Percentiles rank a stretch among this genome's conserved stretches.
Evolutionary conservation across 1,140 invertebrate genomes (phyloP).

Genomic region (Goniozus legneri): DNA sequence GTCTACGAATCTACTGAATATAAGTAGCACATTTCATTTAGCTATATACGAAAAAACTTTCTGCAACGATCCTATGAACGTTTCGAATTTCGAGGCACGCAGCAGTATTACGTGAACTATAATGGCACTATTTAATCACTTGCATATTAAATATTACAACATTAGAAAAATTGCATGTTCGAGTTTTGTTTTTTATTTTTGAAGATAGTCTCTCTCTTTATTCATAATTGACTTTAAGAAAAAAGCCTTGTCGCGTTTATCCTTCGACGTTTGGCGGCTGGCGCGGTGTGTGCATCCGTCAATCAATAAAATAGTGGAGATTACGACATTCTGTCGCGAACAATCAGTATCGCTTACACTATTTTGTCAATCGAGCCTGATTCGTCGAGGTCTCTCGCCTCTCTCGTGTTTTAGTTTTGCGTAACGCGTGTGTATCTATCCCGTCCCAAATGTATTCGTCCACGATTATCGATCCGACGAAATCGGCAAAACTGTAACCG

Average conservation of each 20-base stretch:
- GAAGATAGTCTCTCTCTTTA: slow-evolving; percentile 32
- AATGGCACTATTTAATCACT: slow-evolving; percentile 33
- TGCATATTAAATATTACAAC: slow-evolving; percentile 32
- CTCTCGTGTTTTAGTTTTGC: background rate
- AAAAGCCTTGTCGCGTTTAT: slow-evolving; percentile 24
- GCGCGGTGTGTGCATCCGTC: slow-evolving; percentile 17
- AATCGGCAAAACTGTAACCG: no score
- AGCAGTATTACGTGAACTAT: slow-evolving; percentile 29
- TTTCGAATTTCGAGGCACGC: slow-evolving; percentile 20
- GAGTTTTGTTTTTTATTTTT: no score
- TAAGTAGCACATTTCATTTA: background rate
- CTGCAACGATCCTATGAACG: background rate
- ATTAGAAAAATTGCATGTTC: slow-evolving; percentile 32
- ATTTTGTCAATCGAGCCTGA: slow-evolving; percentile 23
- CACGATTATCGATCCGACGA: no score
- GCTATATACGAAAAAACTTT: background rate
- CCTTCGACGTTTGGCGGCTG: slow-evolving; percentile 15
- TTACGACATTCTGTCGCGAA: slow-evolving; percentile 29
- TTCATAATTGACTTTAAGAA: slow-evolving; percentile 33
- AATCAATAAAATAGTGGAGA: slow-evolving; percentile 36
- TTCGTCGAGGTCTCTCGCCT: no score
- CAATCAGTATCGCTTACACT: slow-evolving; percentile 11
- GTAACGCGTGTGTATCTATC: no score
- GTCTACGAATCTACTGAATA: background rate
- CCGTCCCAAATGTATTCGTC: no score